These are phyloP conservation scores for Urophycis tenuis DNA, from an alignment of 2,797 vertebrate species.

Conservation along the genomic window DNA sequence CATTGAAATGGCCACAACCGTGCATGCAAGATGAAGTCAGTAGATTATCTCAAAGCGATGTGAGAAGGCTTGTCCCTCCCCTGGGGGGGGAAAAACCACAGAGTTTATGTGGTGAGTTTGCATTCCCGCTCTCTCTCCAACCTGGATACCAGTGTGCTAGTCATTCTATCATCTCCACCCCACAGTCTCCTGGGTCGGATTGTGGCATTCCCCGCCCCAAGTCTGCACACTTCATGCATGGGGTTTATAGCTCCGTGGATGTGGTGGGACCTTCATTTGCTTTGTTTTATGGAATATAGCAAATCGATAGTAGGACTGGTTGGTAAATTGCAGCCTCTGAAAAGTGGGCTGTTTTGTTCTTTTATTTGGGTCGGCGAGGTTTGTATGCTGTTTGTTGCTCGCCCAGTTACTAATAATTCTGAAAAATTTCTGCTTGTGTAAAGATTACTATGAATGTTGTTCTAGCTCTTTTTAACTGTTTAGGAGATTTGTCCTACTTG, in stretches of 20 bases:
- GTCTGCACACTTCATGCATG: not conserved
- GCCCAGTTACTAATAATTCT: not conserved
- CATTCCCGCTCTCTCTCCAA: conserved; percentile 14
- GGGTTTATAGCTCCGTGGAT: conserved; percentile 7
- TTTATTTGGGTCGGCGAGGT: not conserved
- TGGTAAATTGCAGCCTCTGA: not conserved
- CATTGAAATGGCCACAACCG: not conserved
- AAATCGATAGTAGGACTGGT: not conserved
- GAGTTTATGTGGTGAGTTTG: conserved; percentile 15
- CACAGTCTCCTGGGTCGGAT: not conserved
- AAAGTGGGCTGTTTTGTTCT: not conserved
- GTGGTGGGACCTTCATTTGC: conserved; percentile 22
- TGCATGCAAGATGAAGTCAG: conserved; percentile 4
- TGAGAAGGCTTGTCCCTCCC: conserved; percentile 15
- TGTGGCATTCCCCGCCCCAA: not conserved
- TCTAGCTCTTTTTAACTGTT: not conserved
- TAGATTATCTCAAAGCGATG: conserved; percentile 1
- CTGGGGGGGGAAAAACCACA: conserved; percentile 12
- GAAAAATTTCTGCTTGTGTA: not conserved
- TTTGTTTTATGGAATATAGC: not conserved
- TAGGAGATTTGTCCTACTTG: not conserved
- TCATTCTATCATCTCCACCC: conserved; percentile 6
- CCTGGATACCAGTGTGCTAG: conserved; percentile 6
- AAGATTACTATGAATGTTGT: not conserved
- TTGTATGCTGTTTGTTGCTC: not conserved